Conservation (phyloP, 2,113 vertebrate genomes). For the Martes martes region DNA sequence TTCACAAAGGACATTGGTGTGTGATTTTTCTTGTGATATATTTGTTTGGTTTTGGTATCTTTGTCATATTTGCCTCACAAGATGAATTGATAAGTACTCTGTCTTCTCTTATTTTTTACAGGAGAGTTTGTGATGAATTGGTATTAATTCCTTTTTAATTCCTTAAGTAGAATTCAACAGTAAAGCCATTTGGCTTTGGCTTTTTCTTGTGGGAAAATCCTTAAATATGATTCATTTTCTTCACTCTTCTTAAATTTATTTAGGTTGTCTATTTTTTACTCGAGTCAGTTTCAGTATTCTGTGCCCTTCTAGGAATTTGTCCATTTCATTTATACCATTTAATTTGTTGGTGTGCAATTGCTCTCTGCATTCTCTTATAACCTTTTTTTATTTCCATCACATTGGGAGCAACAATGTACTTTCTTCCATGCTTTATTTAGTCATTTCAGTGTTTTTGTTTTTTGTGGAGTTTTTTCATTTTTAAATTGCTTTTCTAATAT, state of each 20-base stretch:
- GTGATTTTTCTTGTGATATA: background rate
- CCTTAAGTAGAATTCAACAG: background rate
- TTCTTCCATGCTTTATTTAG: background rate
- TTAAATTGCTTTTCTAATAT: background rate
- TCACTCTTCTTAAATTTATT: background rate
- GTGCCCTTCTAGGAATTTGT: background rate
- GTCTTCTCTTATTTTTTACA: background rate
- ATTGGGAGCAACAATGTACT: background rate
- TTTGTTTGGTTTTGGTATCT: background rate
- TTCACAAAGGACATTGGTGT: background rate
- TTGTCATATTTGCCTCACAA: background rate
- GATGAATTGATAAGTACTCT: background rate
- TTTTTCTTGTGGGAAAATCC: background rate
- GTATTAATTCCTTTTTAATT: background rate
- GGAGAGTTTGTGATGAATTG: background rate
- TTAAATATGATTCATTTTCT: background rate
- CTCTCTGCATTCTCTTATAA: background rate
- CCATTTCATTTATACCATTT: background rate
- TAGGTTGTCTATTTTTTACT: background rate
- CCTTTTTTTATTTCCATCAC: background rate
- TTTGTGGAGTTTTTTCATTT: background rate
- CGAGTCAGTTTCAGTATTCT: background rate
- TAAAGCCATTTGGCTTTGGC: background rate
- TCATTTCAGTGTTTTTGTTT: background rate
- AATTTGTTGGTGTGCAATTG: background rate